Evolutionary conservation across 2,888 invertebrate species (phyloP).

Genomic region (Anaspis maculata): DNA sequence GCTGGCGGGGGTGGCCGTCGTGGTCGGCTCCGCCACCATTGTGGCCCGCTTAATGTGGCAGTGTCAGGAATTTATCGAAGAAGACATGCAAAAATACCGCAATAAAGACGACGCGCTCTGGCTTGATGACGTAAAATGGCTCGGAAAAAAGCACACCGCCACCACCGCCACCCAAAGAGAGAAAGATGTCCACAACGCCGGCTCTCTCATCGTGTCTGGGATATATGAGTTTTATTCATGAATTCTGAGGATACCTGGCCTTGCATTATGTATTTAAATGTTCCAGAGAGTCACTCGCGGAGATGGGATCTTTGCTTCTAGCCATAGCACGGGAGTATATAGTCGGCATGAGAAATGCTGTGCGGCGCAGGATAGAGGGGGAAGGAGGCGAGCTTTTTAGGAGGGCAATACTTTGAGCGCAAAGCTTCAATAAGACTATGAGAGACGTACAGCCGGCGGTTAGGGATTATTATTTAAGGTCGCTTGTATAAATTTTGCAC

Average conservation of each 20-base stretch:
- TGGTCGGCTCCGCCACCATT: slow-evolving; percentile 11
- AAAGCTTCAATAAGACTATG: slow-evolving; percentile 3
- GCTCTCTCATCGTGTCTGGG: slow-evolving; percentile 13
- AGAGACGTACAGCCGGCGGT: no score
- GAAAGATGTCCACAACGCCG: slow-evolving; percentile 4
- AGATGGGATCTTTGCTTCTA: slow-evolving; percentile 17
- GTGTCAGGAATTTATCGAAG: no score
- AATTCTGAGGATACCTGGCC: slow-evolving; percentile 33
- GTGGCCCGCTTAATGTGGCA: slow-evolving; percentile 4
- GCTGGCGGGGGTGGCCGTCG: slow-evolving; percentile 11
- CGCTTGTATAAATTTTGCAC: no score
- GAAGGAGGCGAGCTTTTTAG: no score
- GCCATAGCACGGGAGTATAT: slow-evolving; percentile 10
- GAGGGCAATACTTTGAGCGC: slow-evolving; percentile 1
- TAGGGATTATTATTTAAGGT: no score
- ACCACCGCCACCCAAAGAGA: slow-evolving; percentile 4
- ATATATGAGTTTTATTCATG: slow-evolving; percentile 34
- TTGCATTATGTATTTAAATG: slow-evolving; percentile 38
- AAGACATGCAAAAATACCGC: slow-evolving; percentile 6
- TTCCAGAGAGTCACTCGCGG: slow-evolving; percentile 26
- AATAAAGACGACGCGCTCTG: slow-evolving; percentile 24
- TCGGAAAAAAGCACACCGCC: slow-evolving; percentile 5
- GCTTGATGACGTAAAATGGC: slow-evolving; percentile 20
- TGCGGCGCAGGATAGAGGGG: no score
- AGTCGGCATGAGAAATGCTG: slow-evolving; percentile 19